Percentiles rank a stretch among this genome's conserved stretches.
Evolutionary conservation across 1,140 invertebrate species (phyloP).

Genomic region (Zaprionus inermis): DNA sequence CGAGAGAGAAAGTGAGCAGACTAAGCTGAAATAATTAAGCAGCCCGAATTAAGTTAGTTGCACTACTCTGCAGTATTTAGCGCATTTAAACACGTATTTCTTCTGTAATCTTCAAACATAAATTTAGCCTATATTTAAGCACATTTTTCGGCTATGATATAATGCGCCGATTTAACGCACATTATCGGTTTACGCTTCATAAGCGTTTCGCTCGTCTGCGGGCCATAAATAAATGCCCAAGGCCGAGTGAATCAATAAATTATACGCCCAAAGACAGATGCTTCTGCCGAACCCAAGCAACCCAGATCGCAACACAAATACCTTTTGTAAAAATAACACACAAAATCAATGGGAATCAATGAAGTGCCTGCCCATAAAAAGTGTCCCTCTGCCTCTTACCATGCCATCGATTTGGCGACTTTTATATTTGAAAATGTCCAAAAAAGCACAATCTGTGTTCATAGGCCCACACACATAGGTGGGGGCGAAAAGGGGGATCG

Average conservation of each 20-base stretch:
- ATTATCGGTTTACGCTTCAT: conserved; percentile 9
- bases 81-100: neutral
- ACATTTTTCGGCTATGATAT: neutral
- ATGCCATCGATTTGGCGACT: conserved; percentile 8
- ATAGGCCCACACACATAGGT: neutral
- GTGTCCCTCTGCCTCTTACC: conserved; percentile 24
- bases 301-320: conserved; percentile 30
- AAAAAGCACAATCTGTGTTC: conserved; percentile 20
- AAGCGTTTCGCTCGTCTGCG: neutral
- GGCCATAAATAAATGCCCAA: conserved; percentile 30
- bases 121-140: neutral
- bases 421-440: conserved; percentile 34
- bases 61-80: neutral
- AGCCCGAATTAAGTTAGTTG: neutral
- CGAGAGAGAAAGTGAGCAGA: neutral
- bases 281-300: neutral
- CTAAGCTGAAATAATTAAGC: neutral
- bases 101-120: neutral
- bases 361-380: conserved; percentile 51
- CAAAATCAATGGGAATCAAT: conserved; percentile 77
- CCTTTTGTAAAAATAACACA: conserved; percentile 50
- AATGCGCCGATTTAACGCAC: conserved; percentile 7
- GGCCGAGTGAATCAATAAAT: conserved; percentile 61
- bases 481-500: conserved; percentile 1
- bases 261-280: conserved; percentile 30